These are phyloP conservation scores for Siniperca knerii DNA, from an alignment of 2,113 vertebrate species.

Conservation along the genomic window DNA sequence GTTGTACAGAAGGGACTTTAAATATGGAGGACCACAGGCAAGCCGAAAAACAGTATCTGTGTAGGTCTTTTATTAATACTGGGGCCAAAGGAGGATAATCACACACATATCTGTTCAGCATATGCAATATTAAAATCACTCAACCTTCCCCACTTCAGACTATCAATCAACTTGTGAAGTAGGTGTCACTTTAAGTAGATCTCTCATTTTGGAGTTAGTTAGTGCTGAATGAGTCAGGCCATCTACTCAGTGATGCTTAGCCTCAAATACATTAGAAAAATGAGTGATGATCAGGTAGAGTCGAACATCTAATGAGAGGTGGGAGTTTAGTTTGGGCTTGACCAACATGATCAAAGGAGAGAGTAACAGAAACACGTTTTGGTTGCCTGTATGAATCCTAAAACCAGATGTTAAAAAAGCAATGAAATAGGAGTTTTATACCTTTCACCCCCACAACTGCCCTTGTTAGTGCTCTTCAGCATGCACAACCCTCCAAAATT, in stretches of 20 bases:
- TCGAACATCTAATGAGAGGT: background rate
- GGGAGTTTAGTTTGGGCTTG: background rate
- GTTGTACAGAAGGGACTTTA: background rate
- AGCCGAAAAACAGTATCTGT: background rate
- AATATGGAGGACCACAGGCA: background rate
- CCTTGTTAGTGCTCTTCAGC: background rate
- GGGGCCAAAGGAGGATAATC: background rate
- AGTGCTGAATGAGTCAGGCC: conserved; percentile 5
- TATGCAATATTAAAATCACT: background rate
- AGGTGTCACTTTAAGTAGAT: background rate
- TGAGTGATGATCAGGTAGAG: background rate
- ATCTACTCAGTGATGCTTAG: conserved; percentile 11
- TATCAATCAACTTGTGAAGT: background rate
- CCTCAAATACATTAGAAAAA: conserved; percentile 5
- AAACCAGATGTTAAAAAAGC: background rate
- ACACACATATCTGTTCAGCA: background rate
- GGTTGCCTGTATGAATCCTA: background rate
- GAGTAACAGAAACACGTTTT: background rate
- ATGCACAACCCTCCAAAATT: background rate
- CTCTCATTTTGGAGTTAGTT: conserved; percentile 6
- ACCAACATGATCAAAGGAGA: background rate
- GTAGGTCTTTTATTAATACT: background rate
- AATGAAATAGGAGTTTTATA: background rate
- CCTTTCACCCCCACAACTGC: background rate
- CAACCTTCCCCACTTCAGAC: background rate